These are phyloP conservation scores for Macrostomum lignano DNA, from an alignment of 1,140 invertebrate species.

Conservation along the genomic window DNA sequence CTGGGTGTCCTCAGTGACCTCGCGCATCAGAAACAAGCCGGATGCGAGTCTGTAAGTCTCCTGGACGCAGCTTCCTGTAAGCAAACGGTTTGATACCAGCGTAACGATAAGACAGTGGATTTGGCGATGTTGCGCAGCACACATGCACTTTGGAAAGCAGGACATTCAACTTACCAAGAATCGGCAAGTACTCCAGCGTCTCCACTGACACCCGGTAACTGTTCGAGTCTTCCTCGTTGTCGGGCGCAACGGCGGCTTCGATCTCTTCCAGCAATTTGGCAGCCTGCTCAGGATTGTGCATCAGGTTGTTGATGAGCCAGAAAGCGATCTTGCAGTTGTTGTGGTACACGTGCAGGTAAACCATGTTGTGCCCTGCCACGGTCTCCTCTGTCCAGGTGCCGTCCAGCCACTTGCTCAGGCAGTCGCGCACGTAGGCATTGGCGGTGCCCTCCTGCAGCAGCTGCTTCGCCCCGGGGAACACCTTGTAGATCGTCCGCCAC, in stretches of 20 bases:
- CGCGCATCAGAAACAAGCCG: constrained; percentile 24
- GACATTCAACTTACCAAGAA: no score
- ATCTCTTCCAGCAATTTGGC: no score
- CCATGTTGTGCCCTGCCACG: constrained; percentile 25
- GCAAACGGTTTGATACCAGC: no score
- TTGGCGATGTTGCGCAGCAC: no score
- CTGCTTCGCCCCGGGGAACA: constrained; percentile 14
- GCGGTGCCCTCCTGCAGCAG: constrained; percentile 14
- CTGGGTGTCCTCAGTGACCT: constrained; percentile 15
- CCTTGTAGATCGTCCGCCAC: constrained; percentile 12
- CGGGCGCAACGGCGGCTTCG: constrained; percentile 12
- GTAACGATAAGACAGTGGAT: no score
- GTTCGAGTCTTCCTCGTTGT: neutral
- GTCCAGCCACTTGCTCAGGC: constrained; percentile 16
- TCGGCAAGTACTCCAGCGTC: no score
- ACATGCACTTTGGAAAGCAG: no score
- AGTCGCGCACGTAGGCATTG: constrained; percentile 20
- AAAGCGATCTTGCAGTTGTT: constrained; percentile 22
- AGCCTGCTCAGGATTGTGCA: constrained; percentile 12
- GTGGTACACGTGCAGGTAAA: constrained; percentile 26
- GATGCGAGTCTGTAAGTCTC: constrained; percentile 18
- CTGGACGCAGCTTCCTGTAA: constrained; percentile 20
- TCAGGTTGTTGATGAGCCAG: constrained; percentile 18
- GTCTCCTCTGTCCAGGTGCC: constrained; percentile 16
- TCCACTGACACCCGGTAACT: no score